These are phyloP conservation scores for Pteropus rufus DNA, from an alignment of 2,797 vertebrate genomes.

Conservation along the genomic window DNA sequence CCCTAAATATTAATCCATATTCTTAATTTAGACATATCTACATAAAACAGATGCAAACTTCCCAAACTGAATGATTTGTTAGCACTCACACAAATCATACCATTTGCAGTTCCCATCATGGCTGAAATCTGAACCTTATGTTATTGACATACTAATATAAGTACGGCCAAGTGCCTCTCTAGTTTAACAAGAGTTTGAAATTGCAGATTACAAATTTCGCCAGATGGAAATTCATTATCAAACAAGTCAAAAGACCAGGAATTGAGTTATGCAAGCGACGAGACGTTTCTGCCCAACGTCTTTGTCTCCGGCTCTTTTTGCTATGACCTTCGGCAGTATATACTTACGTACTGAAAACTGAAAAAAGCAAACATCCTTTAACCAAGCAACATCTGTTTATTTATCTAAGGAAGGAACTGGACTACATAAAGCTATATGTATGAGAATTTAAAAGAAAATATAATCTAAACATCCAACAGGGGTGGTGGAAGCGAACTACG, in stretches of 20 bases:
- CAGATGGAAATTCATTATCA: background rate
- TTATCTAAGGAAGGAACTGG: background rate
- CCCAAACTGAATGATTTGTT: background rate
- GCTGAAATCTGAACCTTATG: background rate
- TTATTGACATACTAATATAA: background rate
- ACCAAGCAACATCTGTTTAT: background rate
- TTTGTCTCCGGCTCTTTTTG: background rate
- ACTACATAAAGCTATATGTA: background rate
- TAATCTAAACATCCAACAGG: background rate
- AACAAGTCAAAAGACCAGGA: background rate
- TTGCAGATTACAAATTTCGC: background rate
- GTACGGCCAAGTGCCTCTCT: background rate
- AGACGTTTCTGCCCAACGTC: background rate
- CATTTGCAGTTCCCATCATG: background rate
- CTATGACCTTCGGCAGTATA: background rate
- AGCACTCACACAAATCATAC: background rate
- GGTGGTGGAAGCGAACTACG: background rate
- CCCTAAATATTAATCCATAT: background rate
- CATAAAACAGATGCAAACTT: background rate
- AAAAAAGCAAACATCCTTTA: background rate
- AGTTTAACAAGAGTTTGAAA: constrained; percentile 3
- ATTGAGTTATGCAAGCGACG: background rate
- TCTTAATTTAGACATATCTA: constrained; percentile 26
- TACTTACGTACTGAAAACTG: background rate
- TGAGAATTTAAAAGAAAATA: background rate